Conservation (phyloP, 2,888 invertebrate species). For the Eristalis intricaria region DNA sequence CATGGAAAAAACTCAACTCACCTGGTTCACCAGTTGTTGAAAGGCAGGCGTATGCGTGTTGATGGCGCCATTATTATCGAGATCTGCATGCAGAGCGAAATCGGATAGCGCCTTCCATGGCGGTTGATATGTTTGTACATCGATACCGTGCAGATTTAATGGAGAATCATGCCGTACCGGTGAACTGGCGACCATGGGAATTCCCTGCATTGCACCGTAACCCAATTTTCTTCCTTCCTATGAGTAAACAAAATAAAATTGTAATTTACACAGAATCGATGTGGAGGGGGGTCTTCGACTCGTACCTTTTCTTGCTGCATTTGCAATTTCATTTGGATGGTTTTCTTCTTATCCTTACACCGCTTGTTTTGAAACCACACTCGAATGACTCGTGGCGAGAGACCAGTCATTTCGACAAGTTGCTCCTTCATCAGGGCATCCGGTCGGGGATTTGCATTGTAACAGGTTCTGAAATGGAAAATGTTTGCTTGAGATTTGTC, state of each 20-base stretch:
- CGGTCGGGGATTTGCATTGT: slow-evolving; percentile 98
- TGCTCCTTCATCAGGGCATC: slow-evolving; percentile 99
- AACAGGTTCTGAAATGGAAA: slow-evolving; percentile 88
- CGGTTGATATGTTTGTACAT: slow-evolving; percentile 95
- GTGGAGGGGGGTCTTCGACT: not conserved
- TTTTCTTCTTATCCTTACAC: slow-evolving; percentile 98
- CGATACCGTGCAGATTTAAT: slow-evolving; percentile 92
- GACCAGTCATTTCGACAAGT: slow-evolving; percentile 98
- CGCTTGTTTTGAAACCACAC: slow-evolving; percentile 99
- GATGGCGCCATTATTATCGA: slow-evolving; percentile 88
- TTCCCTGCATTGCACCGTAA: slow-evolving; percentile 97
- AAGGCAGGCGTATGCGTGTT: slow-evolving; percentile 95
- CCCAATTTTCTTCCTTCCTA: slow-evolving; percentile 97
- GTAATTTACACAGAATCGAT: not conserved
- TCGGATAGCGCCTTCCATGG: slow-evolving; percentile 98
- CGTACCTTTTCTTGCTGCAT: slow-evolving; percentile 98
- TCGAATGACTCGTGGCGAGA: slow-evolving; percentile 98
- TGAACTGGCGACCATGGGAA: slow-evolving; percentile 98
- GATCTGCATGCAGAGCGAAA: slow-evolving; percentile 96
- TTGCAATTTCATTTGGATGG: slow-evolving; percentile 97
- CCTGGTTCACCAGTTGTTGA: slow-evolving; percentile 98
- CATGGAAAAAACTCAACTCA: slow-evolving; percentile 79
- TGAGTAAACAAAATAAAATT: slow-evolving; percentile 78
- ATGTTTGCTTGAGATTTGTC: no score
- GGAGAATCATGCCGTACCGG: slow-evolving; percentile 95